These are phyloP conservation scores for Calcarius lapponicus DNA, from an alignment of 2,797 vertebrate species.

Conservation along the genomic window DNA sequence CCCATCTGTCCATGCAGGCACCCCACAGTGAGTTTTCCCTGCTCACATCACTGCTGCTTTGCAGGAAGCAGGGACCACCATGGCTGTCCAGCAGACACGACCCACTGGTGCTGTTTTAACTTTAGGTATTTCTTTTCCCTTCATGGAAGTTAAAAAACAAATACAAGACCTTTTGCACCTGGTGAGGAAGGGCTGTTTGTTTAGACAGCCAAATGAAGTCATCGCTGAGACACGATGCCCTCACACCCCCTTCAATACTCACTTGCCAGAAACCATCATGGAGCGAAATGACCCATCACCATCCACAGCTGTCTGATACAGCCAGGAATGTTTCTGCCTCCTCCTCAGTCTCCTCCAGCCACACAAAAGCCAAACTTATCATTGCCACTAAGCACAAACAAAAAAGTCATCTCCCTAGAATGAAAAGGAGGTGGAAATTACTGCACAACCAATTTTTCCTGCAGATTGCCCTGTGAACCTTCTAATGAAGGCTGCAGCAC, in stretches of 20 bases:
- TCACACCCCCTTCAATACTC: slow-evolving; percentile 28
- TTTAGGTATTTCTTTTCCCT: slow-evolving; percentile 45
- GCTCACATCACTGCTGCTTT: neutral
- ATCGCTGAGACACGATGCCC: slow-evolving; percentile 44
- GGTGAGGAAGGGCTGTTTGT: slow-evolving; percentile 43
- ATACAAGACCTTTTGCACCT: slow-evolving; percentile 50
- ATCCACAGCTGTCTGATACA: slow-evolving; percentile 35
- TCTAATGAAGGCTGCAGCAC: neutral
- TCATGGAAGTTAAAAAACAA: neutral
- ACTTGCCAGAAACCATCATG: slow-evolving; percentile 57
- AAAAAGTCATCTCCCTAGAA: neutral
- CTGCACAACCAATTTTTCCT: slow-evolving; percentile 4
- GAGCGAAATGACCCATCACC: slow-evolving; percentile 65
- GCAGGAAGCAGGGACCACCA: slow-evolving; percentile 2
- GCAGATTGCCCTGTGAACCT: neutral
- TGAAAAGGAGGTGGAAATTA: slow-evolving; percentile 4
- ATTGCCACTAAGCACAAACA: neutral
- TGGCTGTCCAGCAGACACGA: neutral
- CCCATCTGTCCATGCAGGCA: neutral
- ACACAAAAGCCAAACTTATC: slow-evolving; percentile 9
- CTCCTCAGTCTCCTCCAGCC: neutral
- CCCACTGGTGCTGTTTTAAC: neutral
- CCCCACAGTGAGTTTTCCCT: accelerated
- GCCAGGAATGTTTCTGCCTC: slow-evolving; percentile 30
- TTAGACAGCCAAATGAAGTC: slow-evolving; percentile 66